phyloP scores from a whole-genome alignment of 2,113 vertebrate genomes.

The Megalops atlanticus region DNA sequence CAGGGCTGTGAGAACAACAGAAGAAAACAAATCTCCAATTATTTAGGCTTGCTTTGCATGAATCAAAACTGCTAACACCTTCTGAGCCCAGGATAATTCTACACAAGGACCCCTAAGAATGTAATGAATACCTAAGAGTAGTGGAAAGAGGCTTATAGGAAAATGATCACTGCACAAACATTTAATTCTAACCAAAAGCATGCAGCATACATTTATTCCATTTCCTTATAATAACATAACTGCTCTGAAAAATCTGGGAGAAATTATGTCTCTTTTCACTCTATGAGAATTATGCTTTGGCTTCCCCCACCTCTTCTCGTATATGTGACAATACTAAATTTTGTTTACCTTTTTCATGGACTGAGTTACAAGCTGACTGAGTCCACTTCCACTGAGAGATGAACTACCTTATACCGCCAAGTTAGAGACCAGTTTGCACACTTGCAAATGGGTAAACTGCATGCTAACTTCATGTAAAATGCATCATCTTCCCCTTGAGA shows the following conservation, averaged over 20 bases:
- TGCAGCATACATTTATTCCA: slow-evolving; percentile 40
- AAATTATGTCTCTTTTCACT: slow-evolving; percentile 44
- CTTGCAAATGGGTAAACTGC: slow-evolving; percentile 17
- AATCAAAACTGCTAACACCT: not conserved
- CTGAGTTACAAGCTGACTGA: slow-evolving; percentile 37
- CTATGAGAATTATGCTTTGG: slow-evolving; percentile 25
- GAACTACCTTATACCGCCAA: slow-evolving; percentile 30
- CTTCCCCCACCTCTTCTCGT: slow-evolving; percentile 24
- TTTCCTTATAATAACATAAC: slow-evolving; percentile 43
- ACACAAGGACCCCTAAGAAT: not conserved
- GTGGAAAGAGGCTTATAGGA: slow-evolving; percentile 15
- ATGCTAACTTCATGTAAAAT: slow-evolving; percentile 3
- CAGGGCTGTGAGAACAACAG: not conserved
- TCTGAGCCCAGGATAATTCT: not conserved
- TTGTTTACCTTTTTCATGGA: slow-evolving; percentile 28
- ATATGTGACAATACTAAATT: slow-evolving; percentile 26
- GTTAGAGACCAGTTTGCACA: slow-evolving; percentile 31
- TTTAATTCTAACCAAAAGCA: slow-evolving; percentile 42
- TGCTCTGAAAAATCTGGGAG: slow-evolving; percentile 43
- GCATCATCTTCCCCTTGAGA: not conserved
- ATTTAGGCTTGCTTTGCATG: not conserved
- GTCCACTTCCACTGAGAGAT: slow-evolving; percentile 3
- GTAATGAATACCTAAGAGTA: too few species aligned
- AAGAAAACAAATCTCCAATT: not conserved
- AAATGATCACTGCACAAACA: slow-evolving; percentile 38